phyloP scores from a whole-genome alignment of 2,113 vertebrate species.

The Poeciliopsis occidentalis region DNA sequence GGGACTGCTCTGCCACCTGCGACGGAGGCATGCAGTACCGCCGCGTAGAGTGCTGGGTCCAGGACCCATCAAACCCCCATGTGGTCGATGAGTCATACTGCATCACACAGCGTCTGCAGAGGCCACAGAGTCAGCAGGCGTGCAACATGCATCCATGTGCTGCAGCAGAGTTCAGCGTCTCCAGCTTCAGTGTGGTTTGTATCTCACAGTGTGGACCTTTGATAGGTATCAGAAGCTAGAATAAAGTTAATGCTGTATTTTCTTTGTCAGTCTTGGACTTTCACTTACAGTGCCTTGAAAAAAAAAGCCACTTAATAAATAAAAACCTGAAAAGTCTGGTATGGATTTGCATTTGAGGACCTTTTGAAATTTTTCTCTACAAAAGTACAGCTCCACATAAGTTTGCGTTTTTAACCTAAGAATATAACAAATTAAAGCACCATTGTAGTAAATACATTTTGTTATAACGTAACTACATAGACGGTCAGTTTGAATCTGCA shows the following conservation, averaged over 20 bases:
- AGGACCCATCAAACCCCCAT: constrained; percentile 66
- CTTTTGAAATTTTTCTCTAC: neutral
- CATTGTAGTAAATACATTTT: neutral
- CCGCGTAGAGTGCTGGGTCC: constrained; percentile 80
- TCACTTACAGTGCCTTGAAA: neutral
- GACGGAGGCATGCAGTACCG: constrained; percentile 86
- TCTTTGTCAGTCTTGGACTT: neutral
- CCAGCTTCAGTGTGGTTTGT: constrained; percentile 75
- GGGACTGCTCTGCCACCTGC: constrained; percentile 85
- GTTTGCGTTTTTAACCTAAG: neutral
- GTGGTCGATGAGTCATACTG: constrained; percentile 80
- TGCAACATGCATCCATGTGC: constrained; percentile 83
- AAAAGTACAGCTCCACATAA: no score
- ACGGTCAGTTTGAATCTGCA: neutral
- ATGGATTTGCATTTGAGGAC: neutral
- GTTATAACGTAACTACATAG: neutral
- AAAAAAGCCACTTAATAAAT: neutral
- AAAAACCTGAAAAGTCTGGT: neutral
- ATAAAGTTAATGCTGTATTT: neutral
- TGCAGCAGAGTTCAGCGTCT: constrained; percentile 69
- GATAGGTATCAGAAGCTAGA: neutral
- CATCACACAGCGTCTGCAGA: constrained; percentile 69
- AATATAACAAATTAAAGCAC: neutral
- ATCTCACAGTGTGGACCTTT: neutral
- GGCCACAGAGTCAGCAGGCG: constrained; percentile 79